Evolutionary conservation across 2,888 invertebrate species (phyloP).

Genomic region (Altica lythri): DNA sequence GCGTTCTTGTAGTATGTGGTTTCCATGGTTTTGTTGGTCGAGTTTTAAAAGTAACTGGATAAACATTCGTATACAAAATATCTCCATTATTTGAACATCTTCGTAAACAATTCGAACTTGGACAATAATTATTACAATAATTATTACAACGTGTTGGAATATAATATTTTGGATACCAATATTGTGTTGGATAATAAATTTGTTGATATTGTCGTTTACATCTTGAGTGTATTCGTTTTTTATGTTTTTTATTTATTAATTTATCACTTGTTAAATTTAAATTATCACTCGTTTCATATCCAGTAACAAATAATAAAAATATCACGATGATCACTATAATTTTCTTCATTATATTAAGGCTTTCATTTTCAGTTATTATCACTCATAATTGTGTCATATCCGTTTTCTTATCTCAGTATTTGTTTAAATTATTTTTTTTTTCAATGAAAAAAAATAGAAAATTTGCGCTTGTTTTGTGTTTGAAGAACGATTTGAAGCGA

Average conservation of each 20-base stretch:
- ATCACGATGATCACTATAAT: constrained; percentile 6
- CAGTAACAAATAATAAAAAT: neutral
- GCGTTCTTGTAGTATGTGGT: neutral
- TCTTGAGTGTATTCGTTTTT: constrained; percentile 4
- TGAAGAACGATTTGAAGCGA: too few species aligned
- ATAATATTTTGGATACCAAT: constrained; percentile 17
- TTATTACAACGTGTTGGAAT: constrained; percentile 32
- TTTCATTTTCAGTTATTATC: too few species aligned
- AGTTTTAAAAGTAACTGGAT: neutral
- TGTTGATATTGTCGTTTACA: constrained; percentile 12
- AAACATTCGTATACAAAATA: constrained; percentile 3
- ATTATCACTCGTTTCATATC: neutral
- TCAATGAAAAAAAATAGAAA: too few species aligned
- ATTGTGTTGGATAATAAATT: constrained; percentile 1
- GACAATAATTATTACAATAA: constrained; percentile 41
- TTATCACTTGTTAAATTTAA: too few species aligned
- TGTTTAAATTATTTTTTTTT: too few species aligned
- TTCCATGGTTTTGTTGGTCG: neutral
- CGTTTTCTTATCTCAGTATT: constrained; percentile 1
- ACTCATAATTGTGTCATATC: constrained; percentile 11
- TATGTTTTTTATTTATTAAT: too few species aligned
- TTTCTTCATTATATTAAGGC: constrained; percentile 7
- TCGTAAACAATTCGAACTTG: constrained; percentile 40
- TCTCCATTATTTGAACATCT: constrained; percentile 35
- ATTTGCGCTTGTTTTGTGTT: too few species aligned